Percentiles rank a stretch among this genome's conserved stretches.
phyloP scores from a whole-genome alignment of 1,140 invertebrate species.

The Drosophila pruinosa region DNA sequence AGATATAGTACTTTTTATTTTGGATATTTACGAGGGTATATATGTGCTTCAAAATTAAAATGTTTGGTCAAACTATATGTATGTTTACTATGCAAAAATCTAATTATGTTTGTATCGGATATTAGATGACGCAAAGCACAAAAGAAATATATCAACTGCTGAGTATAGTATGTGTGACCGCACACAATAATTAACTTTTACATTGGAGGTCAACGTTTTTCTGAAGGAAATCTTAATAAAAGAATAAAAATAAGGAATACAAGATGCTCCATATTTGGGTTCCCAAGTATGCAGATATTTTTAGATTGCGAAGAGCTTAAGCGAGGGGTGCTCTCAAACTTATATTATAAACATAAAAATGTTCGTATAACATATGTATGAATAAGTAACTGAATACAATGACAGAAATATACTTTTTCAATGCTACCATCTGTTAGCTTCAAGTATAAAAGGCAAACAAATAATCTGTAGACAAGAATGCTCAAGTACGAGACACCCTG shows the following conservation, averaged over 20 bases:
- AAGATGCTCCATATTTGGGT: conserved; percentile 6
- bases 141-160: neutral
- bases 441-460: too few relatives aligned
- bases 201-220: neutral
- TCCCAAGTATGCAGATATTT: conserved; percentile 8
- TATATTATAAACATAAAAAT: neutral
- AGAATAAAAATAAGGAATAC: neutral
- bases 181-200: neutral
- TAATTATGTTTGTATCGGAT: conserved; percentile 13
- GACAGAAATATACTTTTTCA: neutral
- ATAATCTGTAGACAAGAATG: too few relatives aligned
- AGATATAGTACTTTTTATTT: neutral
- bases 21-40: neutral
- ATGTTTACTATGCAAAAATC: conserved; percentile 5
- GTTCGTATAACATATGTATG: too few relatives aligned
- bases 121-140: conserved; percentile 3
- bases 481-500: too few relatives aligned
- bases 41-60: neutral
- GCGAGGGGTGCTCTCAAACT: neutral
- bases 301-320: neutral
- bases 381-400: neutral
- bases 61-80: neutral
- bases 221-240: neutral
- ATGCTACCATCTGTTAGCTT: too few relatives aligned
- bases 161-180: neutral